Percentiles rank a stretch among this genome's conserved stretches.
Conservation (phyloP, 2,888 invertebrate genomes). For the Pycnomerus fuliginosus region DNA sequence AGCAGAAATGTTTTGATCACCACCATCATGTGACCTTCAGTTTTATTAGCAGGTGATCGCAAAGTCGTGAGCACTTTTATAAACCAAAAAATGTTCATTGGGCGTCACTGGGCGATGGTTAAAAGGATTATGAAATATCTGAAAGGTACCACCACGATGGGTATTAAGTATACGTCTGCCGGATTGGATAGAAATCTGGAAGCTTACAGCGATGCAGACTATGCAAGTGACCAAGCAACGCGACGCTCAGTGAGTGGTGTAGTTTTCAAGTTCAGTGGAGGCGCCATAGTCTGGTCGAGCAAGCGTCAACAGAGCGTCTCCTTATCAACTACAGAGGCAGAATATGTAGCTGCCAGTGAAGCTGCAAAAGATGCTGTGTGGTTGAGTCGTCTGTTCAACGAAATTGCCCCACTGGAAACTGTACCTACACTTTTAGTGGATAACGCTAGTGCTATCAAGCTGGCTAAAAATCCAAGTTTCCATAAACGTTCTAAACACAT, state of each 20-base stretch:
- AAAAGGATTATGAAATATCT: conserved; percentile 31
- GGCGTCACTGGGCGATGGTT: conserved; percentile 26
- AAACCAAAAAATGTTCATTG: no score
- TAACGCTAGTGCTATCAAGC: no score
- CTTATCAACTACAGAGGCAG: conserved; percentile 38
- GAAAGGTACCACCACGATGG: conserved; percentile 27
- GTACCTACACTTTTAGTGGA: no score
- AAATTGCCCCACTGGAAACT: no score
- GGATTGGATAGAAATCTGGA: neutral
- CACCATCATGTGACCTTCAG: no score
- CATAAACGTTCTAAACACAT: no score
- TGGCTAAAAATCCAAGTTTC: no score
- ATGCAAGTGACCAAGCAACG: conserved; percentile 13
- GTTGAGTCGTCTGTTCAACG: no score
- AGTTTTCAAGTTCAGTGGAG: conserved; percentile 30
- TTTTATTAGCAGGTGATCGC: no score
- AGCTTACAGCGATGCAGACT: conserved; percentile 18
- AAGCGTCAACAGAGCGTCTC: conserved; percentile 33
- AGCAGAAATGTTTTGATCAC: no score
- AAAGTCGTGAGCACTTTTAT: no score
- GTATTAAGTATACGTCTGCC: conserved; percentile 21
- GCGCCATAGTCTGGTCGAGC: conserved; percentile 36
- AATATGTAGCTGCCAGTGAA: conserved; percentile 36
- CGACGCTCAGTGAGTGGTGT: conserved; percentile 35
- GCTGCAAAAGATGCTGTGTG: no score